Base-by-base conservation (phyloP, 2,113 vertebrate genomes). In the Callithrix jacchus region DNA sequence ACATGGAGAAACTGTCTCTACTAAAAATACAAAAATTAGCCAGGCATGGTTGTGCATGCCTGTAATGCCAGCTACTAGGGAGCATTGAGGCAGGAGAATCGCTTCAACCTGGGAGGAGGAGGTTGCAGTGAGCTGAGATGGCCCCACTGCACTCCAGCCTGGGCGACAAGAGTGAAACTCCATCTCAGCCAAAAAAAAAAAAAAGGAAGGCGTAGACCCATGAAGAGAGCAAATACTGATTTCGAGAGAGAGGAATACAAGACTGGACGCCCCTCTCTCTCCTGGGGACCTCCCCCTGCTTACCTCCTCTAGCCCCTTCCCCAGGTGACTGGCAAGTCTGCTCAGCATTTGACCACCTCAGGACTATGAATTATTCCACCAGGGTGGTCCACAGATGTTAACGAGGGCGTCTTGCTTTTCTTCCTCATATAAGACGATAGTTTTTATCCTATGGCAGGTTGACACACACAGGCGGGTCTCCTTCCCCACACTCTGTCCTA, bases 351-450 rank as follows among this genome's bases (percentile, higher is more conserved):
- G 30, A 68, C 32, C 66, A 18, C 1, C 35, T n/a, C 32, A n/a
- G 35, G 14, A 77, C 2, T 47, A 8, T 77, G 74, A 76, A 47
- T 76, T 18, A 47, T 77, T 32, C 42, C 25, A 76, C 42, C 6
- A 27, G 74, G 74, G 42, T 32, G 74, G 74, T 47, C 30, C 4
- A 11, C 21, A 35, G 49, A 20, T 32, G 17, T 18, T 52, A 21
- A 52, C 0, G 3, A 76, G 27, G 42, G 42, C 42, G 1, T 77
- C 74, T 45, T 30, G 42, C 23, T 47, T 77, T 77, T 17, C 42
- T 27, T 47, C 5, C 5, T 11, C 45, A 6, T 35, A 3, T 18
- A 35, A 17, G 8, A 20, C 9, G 2, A 35, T 6, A 10, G 47
- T 35, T 35, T 10, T 35, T 30, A 49, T 3, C 18, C 32, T 35